Conservation (phyloP, 2,888 invertebrate genomes). For the Scaptomyza tumidula region DNA sequence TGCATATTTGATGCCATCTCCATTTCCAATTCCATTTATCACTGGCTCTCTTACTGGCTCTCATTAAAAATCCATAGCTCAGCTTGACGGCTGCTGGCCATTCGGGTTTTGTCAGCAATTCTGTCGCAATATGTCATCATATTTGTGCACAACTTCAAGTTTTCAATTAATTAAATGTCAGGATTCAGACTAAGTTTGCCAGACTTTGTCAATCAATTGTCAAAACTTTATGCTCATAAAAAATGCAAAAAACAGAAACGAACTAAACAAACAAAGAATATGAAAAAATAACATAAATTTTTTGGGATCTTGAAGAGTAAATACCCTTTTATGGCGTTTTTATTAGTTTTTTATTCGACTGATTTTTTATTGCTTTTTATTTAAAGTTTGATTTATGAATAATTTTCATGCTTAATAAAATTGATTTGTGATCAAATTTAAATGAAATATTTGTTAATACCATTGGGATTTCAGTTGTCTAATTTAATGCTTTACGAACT, state of each 20-base stretch:
- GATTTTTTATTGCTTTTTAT: too few species aligned
- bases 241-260: constrained; percentile 19
- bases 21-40: background rate
- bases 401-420: too few species aligned
- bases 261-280: background rate
- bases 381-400: background rate
- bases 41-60: constrained; percentile 19
- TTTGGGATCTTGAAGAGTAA: background rate
- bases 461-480: background rate
- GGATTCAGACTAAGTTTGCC: constrained; percentile 39
- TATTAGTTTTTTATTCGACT: too few species aligned
- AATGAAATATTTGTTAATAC: background rate
- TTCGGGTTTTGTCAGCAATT: constrained; percentile 36
- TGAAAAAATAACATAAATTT: background rate
- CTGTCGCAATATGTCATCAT: constrained; percentile 49
- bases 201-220: constrained; percentile 60
- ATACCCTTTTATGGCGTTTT: too few species aligned
- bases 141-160: constrained; percentile 25
- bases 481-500: background rate
- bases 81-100: constrained; percentile 14
- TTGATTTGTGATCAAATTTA: too few species aligned
- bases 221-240: constrained; percentile 25
- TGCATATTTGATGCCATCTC: constrained; percentile 19
- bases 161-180: constrained; percentile 62
- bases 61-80: constrained; percentile 54